Evolutionary conservation across 2,888 invertebrate genomes (phyloP), one percentile per base, ranked within the genome.

Genomic region (Erebia epiphron): DNA sequence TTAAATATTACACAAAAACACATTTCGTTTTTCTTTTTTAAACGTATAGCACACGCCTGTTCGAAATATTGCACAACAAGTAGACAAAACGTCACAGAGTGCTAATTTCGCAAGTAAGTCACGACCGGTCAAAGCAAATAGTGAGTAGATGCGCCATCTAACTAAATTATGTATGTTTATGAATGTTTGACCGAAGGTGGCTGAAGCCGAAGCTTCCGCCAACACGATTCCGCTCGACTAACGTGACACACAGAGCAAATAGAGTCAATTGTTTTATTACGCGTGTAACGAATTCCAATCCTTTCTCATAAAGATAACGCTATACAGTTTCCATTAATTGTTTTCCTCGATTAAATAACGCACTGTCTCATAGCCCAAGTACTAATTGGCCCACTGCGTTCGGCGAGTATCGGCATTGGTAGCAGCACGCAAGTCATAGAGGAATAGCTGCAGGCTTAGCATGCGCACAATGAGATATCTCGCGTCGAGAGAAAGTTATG

Each of bases 121-220:
- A 65, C 50, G 64, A 64, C 41, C 43, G 18, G 63, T 11, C 56
- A 68, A 63, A 49, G 68, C 57, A 60, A 67, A 71, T 68, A 67
- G 46, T n/a, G 43, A 18, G 52, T 43, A 50, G 62, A 62, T 21
- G 63, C 50, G 58, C 16, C 18, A 56, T 69, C 58, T 69, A 69
- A 72, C 69, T 69, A n/a, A 69, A 69, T 72, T 72, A 69, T 63
- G 50, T 69, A 63, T 72, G 62, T 72, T 60, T n/a, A n/a, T n/a
- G n/a, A n/a, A n/a, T n/a, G n/a, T n/a, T 35, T 35, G 35, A 35
- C 35, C 35, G 35, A 35, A 35, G 35, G 35, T 35, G 35, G 35
- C 35, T 35, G 7, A 35, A 35, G 35, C 35, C 35, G 7, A 35
- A 35, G 35, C 35, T 35, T 35, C 35, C n/a, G n/a, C n/a, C n/a